Base-by-base conservation (phyloP, 2,888 invertebrate species). In the Drosophila colorata region DNA sequence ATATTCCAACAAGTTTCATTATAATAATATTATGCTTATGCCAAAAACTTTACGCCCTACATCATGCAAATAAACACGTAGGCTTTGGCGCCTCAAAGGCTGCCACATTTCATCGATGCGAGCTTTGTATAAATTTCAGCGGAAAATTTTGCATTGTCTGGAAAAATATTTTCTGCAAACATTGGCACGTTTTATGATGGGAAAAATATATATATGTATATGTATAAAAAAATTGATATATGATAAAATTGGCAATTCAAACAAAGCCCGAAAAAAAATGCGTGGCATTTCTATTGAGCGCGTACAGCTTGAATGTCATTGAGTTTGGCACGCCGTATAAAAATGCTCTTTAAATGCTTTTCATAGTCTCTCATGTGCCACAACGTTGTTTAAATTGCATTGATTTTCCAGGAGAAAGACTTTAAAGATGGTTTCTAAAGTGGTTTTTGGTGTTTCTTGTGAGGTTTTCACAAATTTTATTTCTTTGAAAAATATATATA, bases 181-280 rank as follows among this genome's bases (percentile, higher is more conserved):
- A 67, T 76, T 70, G 56, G 56, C 60, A 76, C 59, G 59, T 55
- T 76, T 52, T 55, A 46, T 59, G 49, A 38, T 14, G 38, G 44
- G 28, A 28, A 49, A 44, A 23, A 23, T 9, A 35, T 6, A 47
- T 4, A n/a, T 6, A n/a, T 48, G 20, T 8, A n/a, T 51, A 9
- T 40, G 18, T 11, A 37, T 2, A 7, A 46, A 25, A 38, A 47
- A 33, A 63, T 14, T 5, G 3, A 28, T 18, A 56, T 23, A 43
- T 60, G 25, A 40, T n/a, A 23, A 61, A 37, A 53, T 61, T 48
- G 46, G 20, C 37, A 59, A 28, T 60, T 8, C 59, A 44, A 59
- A 28, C 40, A 65, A 46, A 38, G 18, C 38, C 11, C 9, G n/a
- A n/a, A 18, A 70, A 72, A 49, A 48, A 7, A 35, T 35, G 37